Evolutionary conservation across 2,113 vertebrate species (phyloP).

Genomic region (Saiga tatarica): DNA sequence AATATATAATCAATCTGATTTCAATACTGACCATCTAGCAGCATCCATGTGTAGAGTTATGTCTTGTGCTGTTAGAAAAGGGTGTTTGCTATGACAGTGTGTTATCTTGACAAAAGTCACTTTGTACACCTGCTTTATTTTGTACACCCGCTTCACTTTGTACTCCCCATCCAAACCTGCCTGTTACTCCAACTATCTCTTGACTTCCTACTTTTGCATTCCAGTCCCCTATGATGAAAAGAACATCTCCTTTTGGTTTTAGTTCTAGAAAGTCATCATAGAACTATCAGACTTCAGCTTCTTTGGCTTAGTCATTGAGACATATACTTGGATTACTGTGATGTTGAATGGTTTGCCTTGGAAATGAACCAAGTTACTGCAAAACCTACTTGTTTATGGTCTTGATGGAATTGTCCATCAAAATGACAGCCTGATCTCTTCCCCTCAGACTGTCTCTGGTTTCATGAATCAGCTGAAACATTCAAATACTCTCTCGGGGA

Average conservation of each 20-base stretch:
- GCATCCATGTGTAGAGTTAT: neutral
- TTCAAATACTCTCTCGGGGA: neutral
- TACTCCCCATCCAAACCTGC: neutral
- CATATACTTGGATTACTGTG: neutral
- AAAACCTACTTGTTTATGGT: neutral
- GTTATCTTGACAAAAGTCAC: neutral
- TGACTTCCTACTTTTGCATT: neutral
- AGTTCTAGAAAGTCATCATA: neutral
- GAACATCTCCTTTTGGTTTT: neutral
- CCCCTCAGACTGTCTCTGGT: neutral
- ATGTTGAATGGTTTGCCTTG: neutral
- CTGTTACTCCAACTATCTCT: neutral
- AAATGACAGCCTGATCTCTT: neutral
- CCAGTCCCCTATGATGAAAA: neutral
- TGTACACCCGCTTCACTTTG: neutral
- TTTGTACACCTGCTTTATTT: neutral
- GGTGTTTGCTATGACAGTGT: neutral
- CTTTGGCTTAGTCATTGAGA: neutral
- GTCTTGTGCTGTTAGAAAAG: neutral
- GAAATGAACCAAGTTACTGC: neutral
- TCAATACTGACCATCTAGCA: neutral
- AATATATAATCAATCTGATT: neutral
- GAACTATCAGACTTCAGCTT: neutral
- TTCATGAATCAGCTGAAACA: neutral
- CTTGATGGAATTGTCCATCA: neutral